phyloP scores from a whole-genome alignment of 92 coral and sea anemone genomes.

The Palythoa grandis region DNA sequence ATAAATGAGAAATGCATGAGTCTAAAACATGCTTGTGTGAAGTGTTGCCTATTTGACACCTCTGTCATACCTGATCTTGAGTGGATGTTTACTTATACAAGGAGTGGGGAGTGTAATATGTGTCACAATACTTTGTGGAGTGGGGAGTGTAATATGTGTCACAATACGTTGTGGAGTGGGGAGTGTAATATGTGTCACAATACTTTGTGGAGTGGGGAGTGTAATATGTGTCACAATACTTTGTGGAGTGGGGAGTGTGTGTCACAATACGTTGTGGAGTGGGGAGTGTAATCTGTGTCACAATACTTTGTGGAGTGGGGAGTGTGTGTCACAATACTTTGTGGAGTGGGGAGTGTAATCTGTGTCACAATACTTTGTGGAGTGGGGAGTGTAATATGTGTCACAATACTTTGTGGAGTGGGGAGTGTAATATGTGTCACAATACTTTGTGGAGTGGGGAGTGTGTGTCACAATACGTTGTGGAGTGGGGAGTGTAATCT shows the following conservation, averaged over 20 bases:
- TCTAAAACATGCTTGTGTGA: too few species aligned
- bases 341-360: background rate
- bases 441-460: too few species aligned
- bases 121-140: constrained; percentile 47
- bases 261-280: constrained; percentile 46
- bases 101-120: background rate
- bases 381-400: too few species aligned
- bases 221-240: constrained; percentile 37
- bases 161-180: constrained; percentile 45
- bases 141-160: background rate
- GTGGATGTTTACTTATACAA: too few species aligned
- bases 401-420: too few species aligned
- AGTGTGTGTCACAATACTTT: too few species aligned
- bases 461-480: too few species aligned
- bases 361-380: constrained; percentile 1
- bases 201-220: constrained; percentile 43
- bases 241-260: background rate
- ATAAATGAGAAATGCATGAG: too few species aligned
- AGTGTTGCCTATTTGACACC: too few species aligned
- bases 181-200: background rate
- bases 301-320: constrained; percentile 45
- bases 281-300: background rate
- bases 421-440: too few species aligned
- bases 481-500: background rate
- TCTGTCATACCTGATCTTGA: too few species aligned